Evolutionary conservation across 2,888 invertebrate genomes (phyloP), one percentile per base, ranked within the genome.

Genomic region (Tipula helvola): DNA sequence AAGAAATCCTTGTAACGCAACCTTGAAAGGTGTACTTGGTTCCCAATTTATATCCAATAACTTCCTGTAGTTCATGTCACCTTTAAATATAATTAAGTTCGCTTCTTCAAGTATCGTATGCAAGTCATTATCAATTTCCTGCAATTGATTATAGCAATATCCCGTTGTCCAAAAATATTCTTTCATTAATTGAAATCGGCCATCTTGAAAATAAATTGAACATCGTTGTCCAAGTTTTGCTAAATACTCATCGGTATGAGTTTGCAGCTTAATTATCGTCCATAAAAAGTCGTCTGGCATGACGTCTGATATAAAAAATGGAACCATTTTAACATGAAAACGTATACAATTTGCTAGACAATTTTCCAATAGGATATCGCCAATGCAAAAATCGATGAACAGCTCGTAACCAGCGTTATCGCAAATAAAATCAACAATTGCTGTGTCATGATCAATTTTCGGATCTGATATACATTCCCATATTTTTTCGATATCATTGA

Each of bases 231-330:
- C 95, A 12, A 95, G 89, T 13, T 89, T 88, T 28, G 87, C 88
- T 0, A 91, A 88, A 16, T 88, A 86, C 0, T 89, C 88, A 0
- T 92, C 89, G 0, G 89, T 87, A 87, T 91, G 90, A 0, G 89
- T 89, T 86, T 88, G 90, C 44, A 95, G 90, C 87, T 91, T 90
- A 1, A 93, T 89, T 18, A 97, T 88, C 0, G 93, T 93, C 95
- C 95, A 96, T 89, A 93, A 89, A 87, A 98, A 95, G 92, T 99
- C 99, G 7, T 87, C 87, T 1, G 89, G 90, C 18, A 95, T 96
- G 0, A 95, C 96, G 90, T 99, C 99, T 0, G 98, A 99, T 7
- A 99, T 95, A 90, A 96, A 99, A 99, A 99, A 99, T 0, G 99
- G 98, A 88, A 97, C 95, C 2, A 93, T 92, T 92, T 99, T 99